These are phyloP conservation scores for Camptogramma bilineatum DNA, from an alignment of 2,888 invertebrate species.

Conservation along the genomic window DNA sequence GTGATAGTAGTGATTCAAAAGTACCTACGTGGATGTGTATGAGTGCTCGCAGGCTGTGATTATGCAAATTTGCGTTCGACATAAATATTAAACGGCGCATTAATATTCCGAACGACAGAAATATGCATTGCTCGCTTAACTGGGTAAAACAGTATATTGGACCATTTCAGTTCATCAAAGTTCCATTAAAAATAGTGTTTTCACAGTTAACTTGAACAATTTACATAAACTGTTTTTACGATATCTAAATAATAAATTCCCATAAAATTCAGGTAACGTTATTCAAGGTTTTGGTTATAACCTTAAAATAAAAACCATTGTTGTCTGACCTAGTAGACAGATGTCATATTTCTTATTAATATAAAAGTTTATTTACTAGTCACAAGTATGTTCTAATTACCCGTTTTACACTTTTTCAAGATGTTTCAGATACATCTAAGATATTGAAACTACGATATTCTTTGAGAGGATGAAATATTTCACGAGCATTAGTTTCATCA, in stretches of 20 bases:
- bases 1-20: conserved; percentile 62
- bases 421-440: neutral
- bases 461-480: neutral
- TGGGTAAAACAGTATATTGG: conserved; percentile 65
- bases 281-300: neutral
- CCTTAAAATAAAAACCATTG: no score
- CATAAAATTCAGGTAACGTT: neutral
- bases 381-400: no score
- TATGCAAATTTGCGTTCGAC: conserved; percentile 83
- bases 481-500: neutral
- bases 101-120: conserved; percentile 83
- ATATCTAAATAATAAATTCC: neutral
- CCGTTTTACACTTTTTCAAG: no score
- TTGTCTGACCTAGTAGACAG: no score
- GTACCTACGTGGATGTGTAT: conserved; percentile 62
- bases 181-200: conserved; percentile 44
- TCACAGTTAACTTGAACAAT: neutral
- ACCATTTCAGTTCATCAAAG: conserved; percentile 60
- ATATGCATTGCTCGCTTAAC: conserved; percentile 80
- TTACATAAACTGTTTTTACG: neutral
- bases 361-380: no score
- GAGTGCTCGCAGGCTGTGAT: conserved; percentile 78
- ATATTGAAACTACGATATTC: neutral
- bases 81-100: conserved; percentile 84
- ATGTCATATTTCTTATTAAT: no score